A percentile compares a stretch with the other conserved stretches of the same genome.
phyloP scores from a whole-genome alignment of 2,888 invertebrate species.

The Plagodis dolabraria region DNA sequence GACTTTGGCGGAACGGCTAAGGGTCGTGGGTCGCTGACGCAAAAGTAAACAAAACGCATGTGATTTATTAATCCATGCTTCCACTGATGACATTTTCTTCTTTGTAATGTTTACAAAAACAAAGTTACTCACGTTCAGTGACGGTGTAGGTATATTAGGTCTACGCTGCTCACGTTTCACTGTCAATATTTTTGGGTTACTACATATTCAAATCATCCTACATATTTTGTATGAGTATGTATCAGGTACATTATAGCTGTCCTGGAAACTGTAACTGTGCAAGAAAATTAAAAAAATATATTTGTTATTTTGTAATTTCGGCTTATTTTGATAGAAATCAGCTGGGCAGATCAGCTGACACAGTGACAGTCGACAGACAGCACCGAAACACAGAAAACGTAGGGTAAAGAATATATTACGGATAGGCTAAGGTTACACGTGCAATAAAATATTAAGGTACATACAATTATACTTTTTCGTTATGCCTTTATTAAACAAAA shows the following conservation, averaged over 20 bases:
- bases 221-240: conserved; percentile 41
- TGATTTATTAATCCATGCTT: conserved; percentile 24
- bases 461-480: too few relatives aligned
- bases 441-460: too few relatives aligned
- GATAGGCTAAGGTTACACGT: background rate
- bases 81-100: conserved; percentile 10
- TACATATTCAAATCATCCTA: conserved; percentile 49
- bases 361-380: too few relatives aligned
- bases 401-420: too few relatives aligned
- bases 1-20: conserved; percentile 21
- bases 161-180: conserved; percentile 36
- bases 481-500: too few relatives aligned
- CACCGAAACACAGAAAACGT: too few relatives aligned
- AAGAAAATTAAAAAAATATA: conserved; percentile 47
- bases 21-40: conserved; percentile 23
- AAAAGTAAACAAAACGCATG: conserved; percentile 40
- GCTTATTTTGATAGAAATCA: conserved; percentile 39
- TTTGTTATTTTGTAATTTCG: conserved; percentile 64
- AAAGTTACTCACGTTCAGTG: conserved; percentile 4
- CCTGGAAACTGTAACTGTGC: conserved; percentile 38
- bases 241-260: conserved; percentile 47
- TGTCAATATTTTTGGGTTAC: conserved; percentile 22
- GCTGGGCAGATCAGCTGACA: conserved; percentile 30
- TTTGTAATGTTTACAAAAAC: background rate
- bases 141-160: background rate